Base-by-base conservation (phyloP, 1,140 invertebrate genomes). In the Penaeus chinensis region DNA sequence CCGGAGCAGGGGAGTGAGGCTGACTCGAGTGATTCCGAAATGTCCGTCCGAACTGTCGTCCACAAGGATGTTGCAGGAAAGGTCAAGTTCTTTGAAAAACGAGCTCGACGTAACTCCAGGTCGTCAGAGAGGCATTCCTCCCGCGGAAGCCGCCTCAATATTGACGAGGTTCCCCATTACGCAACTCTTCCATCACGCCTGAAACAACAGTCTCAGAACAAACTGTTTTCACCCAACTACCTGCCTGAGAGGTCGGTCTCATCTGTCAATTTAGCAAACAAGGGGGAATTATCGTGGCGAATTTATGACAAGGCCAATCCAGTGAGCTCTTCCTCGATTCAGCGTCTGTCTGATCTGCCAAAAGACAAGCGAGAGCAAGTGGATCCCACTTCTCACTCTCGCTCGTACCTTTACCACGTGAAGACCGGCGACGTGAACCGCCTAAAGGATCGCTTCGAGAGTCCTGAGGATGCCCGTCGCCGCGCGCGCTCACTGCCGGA, bases 51-150 rank as follows among this genome's bases (percentile, higher is more conserved):
- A 82, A 90, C 90, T 42, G 90, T 91, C 37, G 88, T 91, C 5
- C 93, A 92, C 83, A 94, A 95, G 82, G 94, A 94, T 82, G 94
- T 96, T 1, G 93, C 94, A 74, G 94, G 94, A 84, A 96, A 96
- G 92, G 95, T 96, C 3, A 94, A 96, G 91, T 96, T 95, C 92
- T 96, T 96, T 91, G 96, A 96, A 92, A 95, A 94, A 22, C 94
- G 87, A 88, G 90, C 90, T 62, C 87, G 90, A 42, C 88, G 85
- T 27, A 84, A 87, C 32, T 90, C 90, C 8, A 89, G 90, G 47
- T 90, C 90, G 4, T 87, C 88, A 24, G 90, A 90, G n/a, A 78
- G 88, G 8, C 84, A 90, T 24, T 90, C 90, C 10, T 90, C 84
- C n/a, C 65, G 83, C 10, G 86, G 85, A 11, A 90, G 88, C 61